A percentile compares a stretch with the other conserved stretches of the same genome.
Conservation (phyloP, 2,113 vertebrate species). For the Penelope pileata region DNA sequence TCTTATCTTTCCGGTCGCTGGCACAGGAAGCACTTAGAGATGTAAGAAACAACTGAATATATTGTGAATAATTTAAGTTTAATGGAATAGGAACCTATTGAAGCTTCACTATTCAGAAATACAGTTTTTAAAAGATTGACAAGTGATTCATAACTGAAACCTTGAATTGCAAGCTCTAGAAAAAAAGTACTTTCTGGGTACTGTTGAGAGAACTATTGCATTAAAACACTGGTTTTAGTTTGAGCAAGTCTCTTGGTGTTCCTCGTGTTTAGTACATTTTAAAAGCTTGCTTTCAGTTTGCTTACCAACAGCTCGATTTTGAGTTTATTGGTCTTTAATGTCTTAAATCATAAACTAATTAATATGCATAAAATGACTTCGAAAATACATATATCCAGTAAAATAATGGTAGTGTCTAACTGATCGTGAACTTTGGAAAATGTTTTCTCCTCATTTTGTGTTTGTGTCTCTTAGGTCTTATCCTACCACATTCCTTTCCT, state of each 20-base stretch:
- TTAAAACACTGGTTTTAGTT: background rate
- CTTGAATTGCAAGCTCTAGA: background rate
- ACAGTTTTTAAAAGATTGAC: background rate
- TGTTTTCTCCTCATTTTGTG: background rate
- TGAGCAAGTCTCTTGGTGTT: background rate
- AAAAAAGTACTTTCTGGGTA: background rate
- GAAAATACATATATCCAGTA: background rate
- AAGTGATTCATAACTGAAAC: background rate
- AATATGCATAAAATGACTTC: background rate
- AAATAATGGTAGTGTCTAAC: background rate
- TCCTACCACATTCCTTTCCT: conserved; percentile 99
- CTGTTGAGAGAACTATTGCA: background rate
- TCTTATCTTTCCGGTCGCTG: conserved; percentile 95
- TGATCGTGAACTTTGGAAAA: background rate
- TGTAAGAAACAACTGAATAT: conserved; percentile 79
- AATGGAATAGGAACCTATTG: background rate
- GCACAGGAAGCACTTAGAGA: conserved; percentile 97
- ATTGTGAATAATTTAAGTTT: background rate
- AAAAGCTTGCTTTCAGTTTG: conserved; percentile 7
- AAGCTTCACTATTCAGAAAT: background rate
- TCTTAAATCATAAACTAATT: background rate
- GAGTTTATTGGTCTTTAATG: background rate
- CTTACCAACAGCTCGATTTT: background rate
- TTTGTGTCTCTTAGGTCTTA: conserved; percentile 84
- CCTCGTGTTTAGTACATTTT: background rate